Evolutionary conservation across 2,797 vertebrate genomes (phyloP).

Genomic region (Liparis tanakae): DNA sequence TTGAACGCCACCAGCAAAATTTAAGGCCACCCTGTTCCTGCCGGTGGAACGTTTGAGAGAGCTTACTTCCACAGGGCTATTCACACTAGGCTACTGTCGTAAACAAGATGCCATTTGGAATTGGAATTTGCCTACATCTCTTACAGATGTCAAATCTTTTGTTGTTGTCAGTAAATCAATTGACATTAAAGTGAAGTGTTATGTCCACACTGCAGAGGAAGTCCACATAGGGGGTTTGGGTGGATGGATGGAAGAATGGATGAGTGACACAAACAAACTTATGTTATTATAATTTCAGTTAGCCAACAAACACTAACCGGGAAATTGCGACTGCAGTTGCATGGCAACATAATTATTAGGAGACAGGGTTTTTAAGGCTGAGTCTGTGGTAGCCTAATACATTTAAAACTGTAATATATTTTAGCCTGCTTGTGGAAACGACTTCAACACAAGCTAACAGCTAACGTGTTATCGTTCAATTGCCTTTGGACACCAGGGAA

Average conservation of each 20-base stretch:
- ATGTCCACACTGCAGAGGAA: neutral
- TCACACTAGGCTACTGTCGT: neutral
- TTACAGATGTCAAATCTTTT: neutral
- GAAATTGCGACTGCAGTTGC: too few species aligned
- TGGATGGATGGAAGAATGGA: too few species aligned
- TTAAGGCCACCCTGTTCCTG: slow-evolving; percentile 27
- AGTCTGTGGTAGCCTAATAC: neutral
- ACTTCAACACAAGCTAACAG: neutral
- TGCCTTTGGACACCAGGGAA: too few species aligned
- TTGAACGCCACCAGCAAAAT: slow-evolving; percentile 34
- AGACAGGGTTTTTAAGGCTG: too few species aligned
- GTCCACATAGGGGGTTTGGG: neutral
- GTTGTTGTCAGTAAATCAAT: neutral
- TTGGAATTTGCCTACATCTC: neutral
- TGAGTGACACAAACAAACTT: too few species aligned
- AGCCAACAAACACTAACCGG: too few species aligned
- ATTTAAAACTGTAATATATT: neutral
- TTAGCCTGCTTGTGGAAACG: neutral
- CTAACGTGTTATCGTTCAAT: too few species aligned
- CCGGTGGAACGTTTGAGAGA: neutral
- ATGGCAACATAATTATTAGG: too few species aligned
- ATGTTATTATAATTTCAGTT: too few species aligned
- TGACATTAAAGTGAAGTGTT: neutral
- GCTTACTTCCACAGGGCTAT: neutral
- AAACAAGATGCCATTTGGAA: neutral